These are phyloP conservation scores for Sinocyclocheilus maitianheensis DNA, from an alignment of 2,113 vertebrate species.

Conservation along the genomic window DNA sequence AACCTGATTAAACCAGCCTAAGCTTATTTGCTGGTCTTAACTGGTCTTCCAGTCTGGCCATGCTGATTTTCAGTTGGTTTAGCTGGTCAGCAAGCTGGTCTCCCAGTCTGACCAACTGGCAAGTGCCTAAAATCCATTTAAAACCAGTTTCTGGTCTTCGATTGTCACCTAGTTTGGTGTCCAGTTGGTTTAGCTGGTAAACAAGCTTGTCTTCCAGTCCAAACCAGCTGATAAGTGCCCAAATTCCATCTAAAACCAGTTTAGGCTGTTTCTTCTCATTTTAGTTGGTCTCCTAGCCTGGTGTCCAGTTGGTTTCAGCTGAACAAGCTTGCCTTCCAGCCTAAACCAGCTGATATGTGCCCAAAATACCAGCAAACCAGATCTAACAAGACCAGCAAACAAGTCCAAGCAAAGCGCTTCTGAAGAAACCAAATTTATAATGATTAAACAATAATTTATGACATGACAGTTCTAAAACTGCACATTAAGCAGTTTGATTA, in stretches of 20 bases:
- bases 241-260: not conserved
- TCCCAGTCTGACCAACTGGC: not conserved
- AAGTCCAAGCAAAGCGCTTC: too few relatives aligned
- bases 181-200: not conserved
- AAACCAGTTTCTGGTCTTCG: not conserved
- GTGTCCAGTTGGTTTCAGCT: not conserved
- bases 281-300: not conserved
- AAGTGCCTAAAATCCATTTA: not conserved
- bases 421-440: not conserved
- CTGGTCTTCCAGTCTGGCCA: not conserved
- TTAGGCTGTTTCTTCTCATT: not conserved
- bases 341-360: not conserved
- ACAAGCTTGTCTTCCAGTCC: not conserved
- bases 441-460: not conserved
- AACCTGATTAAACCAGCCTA: not conserved
- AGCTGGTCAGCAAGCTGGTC: not conserved
- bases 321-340: not conserved
- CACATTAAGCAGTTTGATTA: constrained; percentile 38
- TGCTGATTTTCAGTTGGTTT: not conserved
- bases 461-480: not conserved
- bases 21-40: not conserved
- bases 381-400: not conserved
- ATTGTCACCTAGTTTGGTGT: not conserved
- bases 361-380: not conserved
- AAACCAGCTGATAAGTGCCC: not conserved